Percentiles rank a stretch among this genome's conserved stretches.
Evolutionary conservation across 2,888 invertebrate species (phyloP).

Genomic region (Oscheius sp.): DNA sequence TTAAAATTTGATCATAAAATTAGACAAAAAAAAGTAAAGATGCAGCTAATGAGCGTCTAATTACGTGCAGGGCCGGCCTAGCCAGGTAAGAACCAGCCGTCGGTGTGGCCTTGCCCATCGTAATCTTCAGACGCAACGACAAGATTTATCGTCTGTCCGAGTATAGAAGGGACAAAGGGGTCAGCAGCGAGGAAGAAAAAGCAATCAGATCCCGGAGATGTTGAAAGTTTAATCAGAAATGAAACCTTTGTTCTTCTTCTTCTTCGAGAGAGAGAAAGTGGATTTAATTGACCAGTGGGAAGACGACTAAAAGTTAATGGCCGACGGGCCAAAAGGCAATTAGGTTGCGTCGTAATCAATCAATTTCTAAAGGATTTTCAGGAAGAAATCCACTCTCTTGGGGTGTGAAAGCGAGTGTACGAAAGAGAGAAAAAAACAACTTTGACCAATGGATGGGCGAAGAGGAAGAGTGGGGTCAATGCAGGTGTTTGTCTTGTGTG

Average conservation of each 20-base stretch:
- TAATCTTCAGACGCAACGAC: not conserved
- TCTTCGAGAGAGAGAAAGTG: not conserved
- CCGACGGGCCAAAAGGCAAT: constrained; percentile 12
- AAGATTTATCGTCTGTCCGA: constrained; percentile 22
- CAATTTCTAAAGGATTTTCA: not conserved
- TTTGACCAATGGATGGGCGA: not conserved
- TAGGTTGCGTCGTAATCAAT: not conserved
- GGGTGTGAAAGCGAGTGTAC: not conserved
- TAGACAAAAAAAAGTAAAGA: not conserved
- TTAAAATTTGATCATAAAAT: not conserved
- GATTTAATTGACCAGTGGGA: constrained; percentile 1
- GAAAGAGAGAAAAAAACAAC: constrained; percentile 7
- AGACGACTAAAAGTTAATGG: constrained; percentile 8
- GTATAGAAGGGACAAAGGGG: not conserved
- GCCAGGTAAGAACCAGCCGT: constrained; percentile 1
- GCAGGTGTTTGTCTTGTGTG: not conserved
- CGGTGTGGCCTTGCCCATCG: constrained; percentile 16
- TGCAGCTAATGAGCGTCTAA: not conserved
- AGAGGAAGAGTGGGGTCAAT: not conserved
- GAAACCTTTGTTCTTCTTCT: not conserved
- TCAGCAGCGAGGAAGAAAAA: not conserved
- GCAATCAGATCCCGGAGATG: not conserved
- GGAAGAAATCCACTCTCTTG: not conserved
- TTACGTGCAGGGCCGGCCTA: no score
- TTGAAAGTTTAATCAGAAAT: not conserved